Base-by-base conservation (phyloP, 2,797 vertebrate species). In the Bryconaethiops microstoma region DNA sequence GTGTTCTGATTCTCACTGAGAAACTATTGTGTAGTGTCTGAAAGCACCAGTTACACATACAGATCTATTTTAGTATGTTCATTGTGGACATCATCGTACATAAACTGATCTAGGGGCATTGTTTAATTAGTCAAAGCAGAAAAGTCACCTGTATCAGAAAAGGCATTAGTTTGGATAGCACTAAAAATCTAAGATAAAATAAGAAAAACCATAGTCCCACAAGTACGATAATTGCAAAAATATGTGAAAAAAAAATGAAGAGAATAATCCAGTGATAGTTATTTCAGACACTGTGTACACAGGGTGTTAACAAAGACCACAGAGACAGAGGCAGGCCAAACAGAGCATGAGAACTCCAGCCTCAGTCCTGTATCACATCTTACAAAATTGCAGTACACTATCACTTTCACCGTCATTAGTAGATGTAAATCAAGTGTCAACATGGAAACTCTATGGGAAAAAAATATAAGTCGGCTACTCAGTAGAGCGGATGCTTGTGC, bases 301-400 rank as follows among this genome's bases (percentile, higher is more conserved):
- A 87, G 80, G 57, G 69, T 85, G 84, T 85, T 77, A 84, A 85
- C 65, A 73, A 73, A 75, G 84, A 81, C 72, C 85, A 52, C 29
- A 12, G 80, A 86, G 85, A 67, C 39, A 81, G 77, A 79, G 81
- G 19, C 7, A 57, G 72, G 57, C 82, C 82, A 79, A 76, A 75
- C 77, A 65, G 50, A 87, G 73, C 78, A 84, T 77, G 76, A 80
- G 85, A 88, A 86, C 80, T 42, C 74, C 50, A 50, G 14, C 23
- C 52, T 67, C 48, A 42, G 16, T 21, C 16, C 1, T 73, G 42
- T 62, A 59, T 29, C 69, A 19, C 71, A 74, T 82, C 64, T 69
- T 29, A 5, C 72, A 79, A 71, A 74, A 60, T 48, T 79, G 63
- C 29, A 14, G 19, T 29, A 62, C 48, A 59, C 16, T 55, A 21